These are phyloP conservation scores for Tholera decimalis DNA, from an alignment of 2,888 invertebrate genomes.

Conservation along the genomic window DNA sequence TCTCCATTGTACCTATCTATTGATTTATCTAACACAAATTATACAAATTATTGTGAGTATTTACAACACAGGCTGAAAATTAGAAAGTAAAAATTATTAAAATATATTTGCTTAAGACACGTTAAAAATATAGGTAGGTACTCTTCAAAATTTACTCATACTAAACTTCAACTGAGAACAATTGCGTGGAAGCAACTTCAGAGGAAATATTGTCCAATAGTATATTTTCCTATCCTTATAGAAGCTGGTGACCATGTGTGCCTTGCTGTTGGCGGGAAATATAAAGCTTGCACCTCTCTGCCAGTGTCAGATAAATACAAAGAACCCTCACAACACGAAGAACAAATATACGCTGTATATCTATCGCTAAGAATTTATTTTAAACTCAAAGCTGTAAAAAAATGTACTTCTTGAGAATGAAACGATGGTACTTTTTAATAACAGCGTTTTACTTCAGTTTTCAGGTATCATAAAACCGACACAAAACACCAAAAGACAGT, in stretches of 20 bases:
- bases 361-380: slow-evolving; percentile 1
- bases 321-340: slow-evolving; percentile 38
- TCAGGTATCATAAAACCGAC: no score
- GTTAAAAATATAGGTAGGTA: no score
- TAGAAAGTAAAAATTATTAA: no score
- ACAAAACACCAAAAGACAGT: neutral
- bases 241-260: slow-evolving; percentile 49
- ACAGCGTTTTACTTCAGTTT: no score
- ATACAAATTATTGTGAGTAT: neutral
- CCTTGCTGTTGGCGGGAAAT: slow-evolving; percentile 47
- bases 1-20: slow-evolving; percentile 6
- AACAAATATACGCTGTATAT: slow-evolving; percentile 32
- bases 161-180: slow-evolving; percentile 13
- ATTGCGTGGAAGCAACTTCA: slow-evolving; percentile 32
- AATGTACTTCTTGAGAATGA: neutral
- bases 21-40: slow-evolving; percentile 2
- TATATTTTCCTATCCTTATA: slow-evolving; percentile 63
- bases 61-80: no score
- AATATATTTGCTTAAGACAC: no score
- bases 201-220: slow-evolving; percentile 56
- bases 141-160: slow-evolving; percentile 10
- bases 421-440: neutral
- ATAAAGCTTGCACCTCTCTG: slow-evolving; percentile 55
- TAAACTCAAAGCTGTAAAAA: neutral
- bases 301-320: slow-evolving; percentile 51